Evolutionary conservation across 2,113 vertebrate species (phyloP).

Genomic region (Perccottus glenii): DNA sequence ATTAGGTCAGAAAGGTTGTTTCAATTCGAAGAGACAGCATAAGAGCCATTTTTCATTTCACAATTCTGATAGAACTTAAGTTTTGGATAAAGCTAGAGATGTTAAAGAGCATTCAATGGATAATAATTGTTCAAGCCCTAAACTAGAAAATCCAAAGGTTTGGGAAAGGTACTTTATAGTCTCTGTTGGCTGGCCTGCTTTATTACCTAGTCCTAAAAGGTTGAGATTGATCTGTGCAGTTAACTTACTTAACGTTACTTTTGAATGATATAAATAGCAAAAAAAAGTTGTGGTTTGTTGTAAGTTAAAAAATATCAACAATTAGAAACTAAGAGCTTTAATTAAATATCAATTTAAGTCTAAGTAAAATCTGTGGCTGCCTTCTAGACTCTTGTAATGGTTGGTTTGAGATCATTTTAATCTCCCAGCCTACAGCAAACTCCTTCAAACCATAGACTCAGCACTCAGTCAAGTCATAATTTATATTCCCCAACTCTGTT

Average conservation of each 20-base stretch:
- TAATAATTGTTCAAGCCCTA: slow-evolving; percentile 31
- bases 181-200: slow-evolving; percentile 57
- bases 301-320: slow-evolving; percentile 2
- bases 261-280: slow-evolving; percentile 38
- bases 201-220: slow-evolving; percentile 54
- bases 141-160: slow-evolving; percentile 33
- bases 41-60: slow-evolving; percentile 52
- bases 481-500: slow-evolving; percentile 60
- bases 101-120: slow-evolving; percentile 31
- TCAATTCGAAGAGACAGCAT: slow-evolving; percentile 32
- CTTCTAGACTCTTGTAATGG: slow-evolving; percentile 20
- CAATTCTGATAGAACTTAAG: slow-evolving; percentile 14
- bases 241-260: too few relatives aligned
- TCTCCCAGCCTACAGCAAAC: slow-evolving; percentile 26
- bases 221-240: slow-evolving; percentile 53
- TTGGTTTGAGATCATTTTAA: slow-evolving; percentile 12
- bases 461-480: slow-evolving; percentile 54
- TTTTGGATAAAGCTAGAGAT: slow-evolving; percentile 32
- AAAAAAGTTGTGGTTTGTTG: slow-evolving; percentile 6
- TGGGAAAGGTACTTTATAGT: slow-evolving; percentile 53
- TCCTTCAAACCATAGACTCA: slow-evolving; percentile 41
- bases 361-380: not conserved
- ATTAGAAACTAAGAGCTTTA: too few relatives aligned
- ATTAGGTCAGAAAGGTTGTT: slow-evolving; percentile 46
- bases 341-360: too few relatives aligned